A percentile compares a stretch with the other conserved stretches of the same genome.
phyloP scores from a whole-genome alignment of 2,113 vertebrate genomes.

The Bufo gargarizans region DNA sequence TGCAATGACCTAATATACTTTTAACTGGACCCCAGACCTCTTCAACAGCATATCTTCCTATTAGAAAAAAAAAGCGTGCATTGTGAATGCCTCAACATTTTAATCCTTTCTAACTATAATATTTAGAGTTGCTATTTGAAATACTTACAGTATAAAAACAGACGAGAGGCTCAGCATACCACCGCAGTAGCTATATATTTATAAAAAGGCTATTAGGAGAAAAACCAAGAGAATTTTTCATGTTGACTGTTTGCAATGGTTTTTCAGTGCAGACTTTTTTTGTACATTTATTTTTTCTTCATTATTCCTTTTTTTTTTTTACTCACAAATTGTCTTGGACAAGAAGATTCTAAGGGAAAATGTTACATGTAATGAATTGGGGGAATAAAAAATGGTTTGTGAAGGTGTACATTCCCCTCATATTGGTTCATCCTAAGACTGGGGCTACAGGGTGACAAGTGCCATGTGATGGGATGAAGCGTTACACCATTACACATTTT shows the following conservation, averaged over 20 bases:
- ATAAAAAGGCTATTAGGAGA: neutral
- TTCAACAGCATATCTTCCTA: neutral
- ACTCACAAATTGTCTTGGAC: neutral
- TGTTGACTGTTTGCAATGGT: neutral
- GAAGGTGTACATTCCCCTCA: no score
- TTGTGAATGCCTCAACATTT: neutral
- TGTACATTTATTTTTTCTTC: neutral
- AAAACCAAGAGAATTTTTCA: neutral
- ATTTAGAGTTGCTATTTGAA: conserved; percentile 14
- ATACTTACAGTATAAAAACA: conserved; percentile 1
- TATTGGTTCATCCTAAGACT: no score
- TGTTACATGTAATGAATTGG: no score
- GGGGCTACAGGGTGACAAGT: no score
- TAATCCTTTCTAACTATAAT: neutral
- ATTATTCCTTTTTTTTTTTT: no score
- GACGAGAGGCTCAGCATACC: neutral
- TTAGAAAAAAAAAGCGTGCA: neutral
- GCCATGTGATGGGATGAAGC: no score
- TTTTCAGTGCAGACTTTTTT: neutral
- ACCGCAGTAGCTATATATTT: neutral
- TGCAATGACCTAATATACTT: neutral
- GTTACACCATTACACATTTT: no score
- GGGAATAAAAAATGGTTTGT: no score
- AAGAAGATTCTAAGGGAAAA: neutral
- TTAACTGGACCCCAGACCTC: neutral